Evolutionary conservation across 2,888 invertebrate species (phyloP).

Genomic region (Choreutis nemorana): DNA sequence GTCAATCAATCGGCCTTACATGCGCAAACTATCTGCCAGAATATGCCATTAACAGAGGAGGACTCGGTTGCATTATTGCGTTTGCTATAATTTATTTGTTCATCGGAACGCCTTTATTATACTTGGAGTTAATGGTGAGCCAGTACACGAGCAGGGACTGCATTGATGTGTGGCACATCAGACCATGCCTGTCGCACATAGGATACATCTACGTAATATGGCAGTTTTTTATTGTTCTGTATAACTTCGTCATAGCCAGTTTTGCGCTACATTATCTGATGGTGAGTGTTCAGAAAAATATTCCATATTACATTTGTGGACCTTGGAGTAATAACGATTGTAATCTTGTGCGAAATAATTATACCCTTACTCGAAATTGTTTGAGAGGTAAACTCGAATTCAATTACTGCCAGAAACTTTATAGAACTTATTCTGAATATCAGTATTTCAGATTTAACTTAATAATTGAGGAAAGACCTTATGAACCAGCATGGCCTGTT

Average conservation of each 20-base stretch:
- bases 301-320: conserved; percentile 40
- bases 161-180: conserved; percentile 36
- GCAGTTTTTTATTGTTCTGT: conserved; percentile 26
- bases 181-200: conserved; percentile 35
- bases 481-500: conserved; percentile 31
- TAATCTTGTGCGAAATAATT: conserved; percentile 28
- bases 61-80: conserved; percentile 24
- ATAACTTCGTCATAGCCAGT: conserved; percentile 27
- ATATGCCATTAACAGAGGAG: conserved; percentile 23
- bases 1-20: conserved; percentile 24
- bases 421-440: conserved; percentile 37
- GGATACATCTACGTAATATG: conserved; percentile 34
- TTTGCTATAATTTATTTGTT: conserved; percentile 20
- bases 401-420: conserved; percentile 25
- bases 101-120: conserved; percentile 40
- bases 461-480: conserved; percentile 11
- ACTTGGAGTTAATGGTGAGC: conserved; percentile 43
- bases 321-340: conserved; percentile 28
- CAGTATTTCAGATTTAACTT: conserved; percentile 37
- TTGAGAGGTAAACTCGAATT: conserved; percentile 16
- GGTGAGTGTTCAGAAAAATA: conserved; percentile 40
- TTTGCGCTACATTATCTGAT: conserved; percentile 44
- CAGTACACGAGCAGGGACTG: conserved; percentile 48
- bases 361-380: conserved; percentile 39
- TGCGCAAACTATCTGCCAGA: conserved; percentile 23